Conservation (phyloP, 2,113 vertebrate species). For the Ginglymostoma cirratum region DNA sequence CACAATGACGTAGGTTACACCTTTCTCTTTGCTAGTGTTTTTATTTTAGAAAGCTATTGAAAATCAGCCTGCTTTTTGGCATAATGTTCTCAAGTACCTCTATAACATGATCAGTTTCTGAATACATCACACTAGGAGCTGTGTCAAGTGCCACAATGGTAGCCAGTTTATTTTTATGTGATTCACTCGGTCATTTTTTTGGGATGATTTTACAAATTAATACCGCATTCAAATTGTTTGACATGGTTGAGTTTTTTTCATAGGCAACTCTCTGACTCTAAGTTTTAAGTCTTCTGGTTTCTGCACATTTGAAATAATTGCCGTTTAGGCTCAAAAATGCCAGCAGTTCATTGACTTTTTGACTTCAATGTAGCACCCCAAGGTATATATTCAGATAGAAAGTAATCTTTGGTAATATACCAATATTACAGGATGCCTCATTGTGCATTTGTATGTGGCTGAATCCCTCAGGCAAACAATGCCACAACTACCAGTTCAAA, state of each 20-base stretch:
- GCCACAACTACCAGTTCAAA: not conserved
- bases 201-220: not conserved
- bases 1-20: too few relatives aligned
- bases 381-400: not conserved
- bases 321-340: not conserved
- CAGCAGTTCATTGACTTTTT: not conserved
- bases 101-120: not conserved
- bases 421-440: not conserved
- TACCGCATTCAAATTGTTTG: not conserved
- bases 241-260: not conserved
- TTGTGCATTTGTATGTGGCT: not conserved
- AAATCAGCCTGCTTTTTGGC: not conserved
- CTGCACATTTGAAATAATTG: not conserved
- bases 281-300: not conserved
- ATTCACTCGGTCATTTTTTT: not conserved
- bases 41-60: not conserved
- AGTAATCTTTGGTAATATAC: not conserved
- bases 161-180: not conserved
- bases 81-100: not conserved
- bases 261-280: not conserved
- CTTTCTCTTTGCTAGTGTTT: not conserved
- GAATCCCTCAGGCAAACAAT: not conserved
- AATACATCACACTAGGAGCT: too few relatives aligned
- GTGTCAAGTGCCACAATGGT: not conserved
- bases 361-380: not conserved